Percentiles rank a stretch among this genome's conserved stretches.
phyloP scores from a whole-genome alignment of 2,113 vertebrate genomes.

The Myrmecophaga tridactyla region DNA sequence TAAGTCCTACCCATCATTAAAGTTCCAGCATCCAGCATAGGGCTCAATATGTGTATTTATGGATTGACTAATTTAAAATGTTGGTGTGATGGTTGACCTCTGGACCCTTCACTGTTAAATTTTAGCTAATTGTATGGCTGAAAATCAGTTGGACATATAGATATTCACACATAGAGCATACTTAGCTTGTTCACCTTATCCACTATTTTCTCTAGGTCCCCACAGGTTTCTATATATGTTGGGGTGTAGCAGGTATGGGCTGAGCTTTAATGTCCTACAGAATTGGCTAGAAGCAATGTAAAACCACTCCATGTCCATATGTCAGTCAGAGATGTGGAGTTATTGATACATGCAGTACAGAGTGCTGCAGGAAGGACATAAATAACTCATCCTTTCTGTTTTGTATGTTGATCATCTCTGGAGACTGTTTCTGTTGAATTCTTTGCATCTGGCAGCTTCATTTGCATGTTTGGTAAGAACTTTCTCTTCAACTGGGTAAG shows the following conservation, averaged over 20 bases:
- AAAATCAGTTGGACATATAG: neutral
- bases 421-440: neutral
- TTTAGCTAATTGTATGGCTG: slow-evolving; percentile 39
- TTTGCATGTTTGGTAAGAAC: neutral
- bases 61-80: slow-evolving; percentile 1
- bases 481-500: slow-evolving; percentile 6
- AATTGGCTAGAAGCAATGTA: neutral
- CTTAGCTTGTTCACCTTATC: neutral
- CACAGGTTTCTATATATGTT: neutral
- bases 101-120: slow-evolving; percentile 12
- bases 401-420: neutral
- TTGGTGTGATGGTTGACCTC: slow-evolving; percentile 14
- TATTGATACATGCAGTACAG: neutral
- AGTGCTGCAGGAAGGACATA: neutral
- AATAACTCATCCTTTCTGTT: neutral
- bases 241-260: neutral
- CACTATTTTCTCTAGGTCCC: slow-evolving; percentile 1
- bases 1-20: neutral
- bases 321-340: neutral
- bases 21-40: neutral
- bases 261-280: neutral
- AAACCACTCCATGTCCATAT: neutral
- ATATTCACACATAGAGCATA: no score
- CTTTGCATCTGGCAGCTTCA: neutral
- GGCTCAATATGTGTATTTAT: neutral